Percentiles rank a stretch among this genome's conserved stretches.
These are phyloP conservation scores for Thyatira batis DNA, from an alignment of 2,888 invertebrate genomes.

Conservation along the genomic window DNA sequence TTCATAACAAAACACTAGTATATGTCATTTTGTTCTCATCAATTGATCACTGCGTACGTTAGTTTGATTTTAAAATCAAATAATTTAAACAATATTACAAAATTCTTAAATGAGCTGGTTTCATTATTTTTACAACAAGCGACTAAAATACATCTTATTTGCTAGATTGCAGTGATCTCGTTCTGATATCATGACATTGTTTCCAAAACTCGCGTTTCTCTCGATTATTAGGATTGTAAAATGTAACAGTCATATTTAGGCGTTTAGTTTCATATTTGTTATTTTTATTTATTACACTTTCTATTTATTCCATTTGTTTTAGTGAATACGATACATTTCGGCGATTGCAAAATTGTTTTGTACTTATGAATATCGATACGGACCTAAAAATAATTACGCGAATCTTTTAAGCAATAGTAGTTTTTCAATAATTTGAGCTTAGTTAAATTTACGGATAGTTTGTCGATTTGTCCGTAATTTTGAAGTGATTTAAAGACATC, in stretches of 20 bases:
- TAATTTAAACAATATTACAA: too few species aligned
- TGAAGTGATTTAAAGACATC: neutral
- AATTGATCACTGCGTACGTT: too few species aligned
- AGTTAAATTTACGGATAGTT: neutral
- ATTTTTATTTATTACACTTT: constrained; percentile 14
- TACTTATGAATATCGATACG: constrained; percentile 9
- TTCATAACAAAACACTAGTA: too few species aligned
- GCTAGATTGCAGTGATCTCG: neutral
- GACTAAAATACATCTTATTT: neutral
- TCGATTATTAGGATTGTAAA: constrained; percentile 28
- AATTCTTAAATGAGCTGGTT: neutral
- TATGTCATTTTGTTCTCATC: too few species aligned
- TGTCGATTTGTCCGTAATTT: neutral
- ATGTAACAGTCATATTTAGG: constrained; percentile 24
- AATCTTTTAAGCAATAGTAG: neutral
- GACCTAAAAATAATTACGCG: neutral
- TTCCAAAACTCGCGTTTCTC: constrained; percentile 20
- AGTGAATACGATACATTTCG: constrained; percentile 15
- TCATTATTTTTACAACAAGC: neutral
- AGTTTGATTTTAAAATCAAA: too few species aligned
- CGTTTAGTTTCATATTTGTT: constrained; percentile 11
- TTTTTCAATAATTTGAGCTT: neutral
- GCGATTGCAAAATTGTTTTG: constrained; percentile 37
- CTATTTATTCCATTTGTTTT: constrained; percentile 11
- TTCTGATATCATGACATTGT: neutral